These are phyloP conservation scores for Xylocopa sonorina DNA, from an alignment of 1,140 invertebrate species.

Conservation along the genomic window DNA sequence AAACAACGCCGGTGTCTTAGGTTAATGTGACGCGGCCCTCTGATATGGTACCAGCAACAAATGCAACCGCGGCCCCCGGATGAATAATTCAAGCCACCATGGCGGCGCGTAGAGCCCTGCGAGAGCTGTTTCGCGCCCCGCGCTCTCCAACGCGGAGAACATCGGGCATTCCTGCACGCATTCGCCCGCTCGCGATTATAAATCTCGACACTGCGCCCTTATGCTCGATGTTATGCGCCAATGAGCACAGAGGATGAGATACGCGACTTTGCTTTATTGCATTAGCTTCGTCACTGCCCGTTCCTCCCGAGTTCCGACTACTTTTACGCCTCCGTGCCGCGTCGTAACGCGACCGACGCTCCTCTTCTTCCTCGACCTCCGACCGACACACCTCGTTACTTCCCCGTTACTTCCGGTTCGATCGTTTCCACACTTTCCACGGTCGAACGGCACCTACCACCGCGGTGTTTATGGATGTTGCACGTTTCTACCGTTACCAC, in stretches of 20 bases:
- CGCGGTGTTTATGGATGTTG: background rate
- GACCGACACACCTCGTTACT: no score
- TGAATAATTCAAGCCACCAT: constrained; percentile 79
- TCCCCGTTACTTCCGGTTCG: no score
- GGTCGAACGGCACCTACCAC: background rate
- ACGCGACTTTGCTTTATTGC: constrained; percentile 71
- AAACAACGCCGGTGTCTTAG: constrained; percentile 68
- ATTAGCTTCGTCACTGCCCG: constrained; percentile 67
- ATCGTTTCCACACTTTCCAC: no score
- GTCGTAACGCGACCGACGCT: background rate
- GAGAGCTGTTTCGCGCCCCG: constrained; percentile 67
- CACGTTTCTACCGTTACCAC: no score
- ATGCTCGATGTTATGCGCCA: constrained; percentile 77
- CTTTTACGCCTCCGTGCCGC: constrained; percentile 14
- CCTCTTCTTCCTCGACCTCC: background rate
- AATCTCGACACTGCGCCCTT: constrained; percentile 74
- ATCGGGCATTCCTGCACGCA: constrained; percentile 78
- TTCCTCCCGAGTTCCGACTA: constrained; percentile 27
- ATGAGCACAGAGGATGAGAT: constrained; percentile 74
- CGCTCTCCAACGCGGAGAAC: constrained; percentile 67
- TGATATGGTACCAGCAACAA: constrained; percentile 69
- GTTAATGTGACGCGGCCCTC: constrained; percentile 61
- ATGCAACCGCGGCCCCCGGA: constrained; percentile 73
- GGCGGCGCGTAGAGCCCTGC: constrained; percentile 63
- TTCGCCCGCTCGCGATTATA: constrained; percentile 76